Evolutionary conservation across 2,113 vertebrate genomes (phyloP).

Genomic region (Pterophyllum scalare): DNA sequence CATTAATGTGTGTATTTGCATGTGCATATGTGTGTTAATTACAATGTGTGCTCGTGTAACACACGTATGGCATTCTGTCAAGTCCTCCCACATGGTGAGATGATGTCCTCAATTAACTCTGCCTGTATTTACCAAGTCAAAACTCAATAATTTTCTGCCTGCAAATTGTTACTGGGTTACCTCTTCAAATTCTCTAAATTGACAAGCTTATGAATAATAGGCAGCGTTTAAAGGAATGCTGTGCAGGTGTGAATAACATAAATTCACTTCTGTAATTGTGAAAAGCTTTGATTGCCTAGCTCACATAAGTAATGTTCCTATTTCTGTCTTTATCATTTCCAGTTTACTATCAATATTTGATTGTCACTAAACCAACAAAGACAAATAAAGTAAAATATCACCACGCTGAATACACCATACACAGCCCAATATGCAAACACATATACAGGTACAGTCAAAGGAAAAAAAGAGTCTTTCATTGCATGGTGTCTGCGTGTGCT

Average conservation of each 20-base stretch:
- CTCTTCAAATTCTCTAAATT: conserved; percentile 75
- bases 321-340: conserved; percentile 44
- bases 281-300: conserved; percentile 72
- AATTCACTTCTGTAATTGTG: conserved; percentile 68
- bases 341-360: conserved; percentile 52
- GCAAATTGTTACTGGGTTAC: conserved; percentile 73
- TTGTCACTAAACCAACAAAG: conserved; percentile 8
- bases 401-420: neutral
- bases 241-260: conserved; percentile 70
- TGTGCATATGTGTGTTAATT: conserved; percentile 65
- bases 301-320: conserved; percentile 55
- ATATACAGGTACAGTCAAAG: neutral
- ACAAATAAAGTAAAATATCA: conserved; percentile 14
- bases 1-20: conserved; percentile 33
- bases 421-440: neutral
- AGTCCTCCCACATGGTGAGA: conserved; percentile 66
- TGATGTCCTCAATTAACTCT: conserved; percentile 78
- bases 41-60: conserved; percentile 68
- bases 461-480: neutral
- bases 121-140: conserved; percentile 74
- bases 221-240: conserved; percentile 70
- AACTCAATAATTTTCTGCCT: conserved; percentile 68
- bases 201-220: conserved; percentile 81
- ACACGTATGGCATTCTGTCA: conserved; percentile 72
- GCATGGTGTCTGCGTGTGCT: neutral